These are phyloP conservation scores for Epirrita christyi DNA, from an alignment of 2,888 invertebrate genomes.

Conservation along the genomic window DNA sequence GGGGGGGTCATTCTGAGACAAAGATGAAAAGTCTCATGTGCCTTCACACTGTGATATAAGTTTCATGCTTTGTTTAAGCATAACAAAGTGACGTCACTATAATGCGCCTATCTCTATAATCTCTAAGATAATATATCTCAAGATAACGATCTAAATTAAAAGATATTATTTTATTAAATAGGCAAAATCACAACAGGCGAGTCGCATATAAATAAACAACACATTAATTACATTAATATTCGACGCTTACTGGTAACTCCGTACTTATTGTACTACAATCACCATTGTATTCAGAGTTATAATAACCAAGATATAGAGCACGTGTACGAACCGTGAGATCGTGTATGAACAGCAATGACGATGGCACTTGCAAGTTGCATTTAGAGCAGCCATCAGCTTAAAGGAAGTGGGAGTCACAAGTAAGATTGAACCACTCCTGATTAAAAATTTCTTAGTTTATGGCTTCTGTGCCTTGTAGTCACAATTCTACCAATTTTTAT, in stretches of 20 bases:
- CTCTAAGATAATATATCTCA: neutral
- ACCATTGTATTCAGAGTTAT: constrained; percentile 3
- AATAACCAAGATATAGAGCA: constrained; percentile 5
- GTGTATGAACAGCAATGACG: neutral
- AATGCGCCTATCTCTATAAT: neutral
- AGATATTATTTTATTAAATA: neutral
- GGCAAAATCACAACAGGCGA: constrained; percentile 4
- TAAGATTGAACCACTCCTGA: no score
- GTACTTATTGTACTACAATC: constrained; percentile 6
- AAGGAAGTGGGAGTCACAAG: no score
- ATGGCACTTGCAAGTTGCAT: no score
- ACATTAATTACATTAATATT: constrained; percentile 4
- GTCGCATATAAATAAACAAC: constrained; percentile 10
- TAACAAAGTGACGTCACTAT: neutral
- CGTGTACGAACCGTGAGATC: neutral
- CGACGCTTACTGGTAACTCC: constrained; percentile 13
- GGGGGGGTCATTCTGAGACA: no score
- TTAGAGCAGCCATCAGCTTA: no score
- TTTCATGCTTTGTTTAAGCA: no score
- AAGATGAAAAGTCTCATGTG: no score
- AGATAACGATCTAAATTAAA: neutral
- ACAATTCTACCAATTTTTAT: no score
- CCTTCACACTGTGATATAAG: no score
- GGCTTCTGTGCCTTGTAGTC: no score
- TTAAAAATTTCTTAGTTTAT: no score